Evolutionary conservation across 2,797 vertebrate genomes (phyloP).

Genomic region (Sebastes diploproa): DNA sequence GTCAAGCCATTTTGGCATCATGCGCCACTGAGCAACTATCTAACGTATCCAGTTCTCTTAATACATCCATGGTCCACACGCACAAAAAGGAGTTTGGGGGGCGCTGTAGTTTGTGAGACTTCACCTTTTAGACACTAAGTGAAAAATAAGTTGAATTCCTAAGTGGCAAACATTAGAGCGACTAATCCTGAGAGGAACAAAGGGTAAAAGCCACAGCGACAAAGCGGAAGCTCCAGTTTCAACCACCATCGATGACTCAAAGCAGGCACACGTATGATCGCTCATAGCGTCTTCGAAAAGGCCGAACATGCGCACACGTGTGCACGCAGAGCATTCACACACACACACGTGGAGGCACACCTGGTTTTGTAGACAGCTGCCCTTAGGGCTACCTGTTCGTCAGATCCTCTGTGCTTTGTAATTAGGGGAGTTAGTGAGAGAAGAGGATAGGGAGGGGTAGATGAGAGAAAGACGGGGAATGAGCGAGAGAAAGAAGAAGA

Average conservation of each 20-base stretch:
- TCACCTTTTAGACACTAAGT: neutral
- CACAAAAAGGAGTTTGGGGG: neutral
- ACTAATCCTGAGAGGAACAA: neutral
- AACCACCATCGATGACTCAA: conserved; percentile 6
- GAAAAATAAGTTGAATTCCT: neutral
- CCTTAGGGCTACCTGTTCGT: conserved; percentile 78
- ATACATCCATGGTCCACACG: no score
- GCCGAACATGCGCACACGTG: neutral
- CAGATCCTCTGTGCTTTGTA: conserved; percentile 81
- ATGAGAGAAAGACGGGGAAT: neutral
- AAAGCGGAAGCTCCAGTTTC: neutral
- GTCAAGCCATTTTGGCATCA: no score
- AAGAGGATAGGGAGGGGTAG: conserved; percentile 33
- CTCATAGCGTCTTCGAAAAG: neutral
- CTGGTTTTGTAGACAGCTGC: conserved; percentile 80
- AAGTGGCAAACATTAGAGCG: neutral
- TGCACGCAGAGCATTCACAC: neutral
- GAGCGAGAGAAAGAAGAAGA: neutral
- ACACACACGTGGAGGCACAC: conserved; percentile 66
- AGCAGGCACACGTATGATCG: neutral
- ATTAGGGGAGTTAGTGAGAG: conserved; percentile 73
- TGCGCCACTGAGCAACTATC: no score
- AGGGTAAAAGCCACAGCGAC: neutral
- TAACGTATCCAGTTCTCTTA: no score
- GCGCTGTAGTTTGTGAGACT: neutral